Evolutionary conservation across 2,113 vertebrate species (phyloP).

Genomic region (Rhombomys opimus): DNA sequence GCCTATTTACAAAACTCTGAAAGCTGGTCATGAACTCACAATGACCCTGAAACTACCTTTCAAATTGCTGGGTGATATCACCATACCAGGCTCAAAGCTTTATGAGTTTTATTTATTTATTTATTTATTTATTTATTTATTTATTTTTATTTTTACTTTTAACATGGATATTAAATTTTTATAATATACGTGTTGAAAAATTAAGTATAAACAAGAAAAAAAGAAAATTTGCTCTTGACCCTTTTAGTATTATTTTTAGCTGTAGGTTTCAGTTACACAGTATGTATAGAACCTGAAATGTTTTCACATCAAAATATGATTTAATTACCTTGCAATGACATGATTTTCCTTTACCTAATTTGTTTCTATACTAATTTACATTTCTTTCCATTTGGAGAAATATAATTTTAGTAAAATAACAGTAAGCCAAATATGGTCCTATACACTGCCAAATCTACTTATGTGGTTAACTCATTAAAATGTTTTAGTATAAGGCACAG

Average conservation of each 20-base stretch:
- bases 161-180: conserved; percentile 17
- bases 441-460: conserved; percentile 30
- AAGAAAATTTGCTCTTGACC: background rate
- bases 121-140: conserved; percentile 13
- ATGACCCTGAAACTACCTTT: background rate
- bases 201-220: conserved; percentile 50
- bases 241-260: conserved; percentile 2
- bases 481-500: conserved; percentile 2
- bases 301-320: conserved; percentile 46
- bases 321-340: conserved; percentile 43
- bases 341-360: conserved; percentile 31
- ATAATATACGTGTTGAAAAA: background rate
- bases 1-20: background rate
- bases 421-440: conserved; percentile 12
- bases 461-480: conserved; percentile 24
- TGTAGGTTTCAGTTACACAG: background rate
- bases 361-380: background rate
- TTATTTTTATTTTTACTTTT: conserved; percentile 9
- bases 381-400: conserved; percentile 37
- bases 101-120: background rate
- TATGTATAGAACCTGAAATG: background rate
- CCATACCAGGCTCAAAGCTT: background rate
- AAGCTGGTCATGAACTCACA: background rate
- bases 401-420: conserved; percentile 27
- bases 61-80: background rate